These are phyloP conservation scores for Ophion slaviceki DNA, from an alignment of 2,888 invertebrate genomes.

Conservation along the genomic window DNA sequence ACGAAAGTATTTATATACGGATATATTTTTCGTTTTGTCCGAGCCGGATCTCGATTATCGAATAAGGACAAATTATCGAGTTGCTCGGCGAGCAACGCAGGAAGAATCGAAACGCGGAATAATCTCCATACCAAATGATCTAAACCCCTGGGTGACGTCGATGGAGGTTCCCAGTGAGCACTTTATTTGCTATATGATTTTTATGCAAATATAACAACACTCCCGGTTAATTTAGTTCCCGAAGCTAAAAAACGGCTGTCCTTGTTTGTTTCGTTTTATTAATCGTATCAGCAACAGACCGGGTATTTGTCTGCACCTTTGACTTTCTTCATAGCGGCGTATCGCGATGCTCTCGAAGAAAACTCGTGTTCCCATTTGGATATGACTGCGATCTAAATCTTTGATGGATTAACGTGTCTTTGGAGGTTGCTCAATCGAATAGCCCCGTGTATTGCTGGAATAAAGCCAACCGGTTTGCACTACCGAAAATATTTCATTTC, in stretches of 20 bases:
- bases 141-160: slow-evolving; percentile 6
- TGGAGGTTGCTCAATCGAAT: neutral
- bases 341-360: neutral
- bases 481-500: slow-evolving; percentile 43
- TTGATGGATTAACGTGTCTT: neutral
- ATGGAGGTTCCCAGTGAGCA: neutral
- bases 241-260: neutral
- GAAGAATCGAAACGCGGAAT: slow-evolving; percentile 31
- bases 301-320: neutral
- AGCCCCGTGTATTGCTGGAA: neutral
- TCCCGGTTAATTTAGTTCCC: neutral
- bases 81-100: neutral
- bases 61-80: slow-evolving; percentile 39
- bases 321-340: neutral
- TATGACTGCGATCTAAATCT: neutral
- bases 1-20: slow-evolving; percentile 1
- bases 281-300: neutral
- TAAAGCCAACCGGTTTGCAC: slow-evolving; percentile 37
- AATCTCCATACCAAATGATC: slow-evolving; percentile 53
- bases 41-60: slow-evolving; percentile 46
- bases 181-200: slow-evolving; percentile 36
- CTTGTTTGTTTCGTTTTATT: slow-evolving; percentile 8
- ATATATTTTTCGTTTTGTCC: slow-evolving; percentile 7
- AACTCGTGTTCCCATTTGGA: neutral
- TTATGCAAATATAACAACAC: slow-evolving; percentile 43